phyloP scores from a whole-genome alignment of 2,113 vertebrate genomes.

The Cephalopholis sonnerati region DNA sequence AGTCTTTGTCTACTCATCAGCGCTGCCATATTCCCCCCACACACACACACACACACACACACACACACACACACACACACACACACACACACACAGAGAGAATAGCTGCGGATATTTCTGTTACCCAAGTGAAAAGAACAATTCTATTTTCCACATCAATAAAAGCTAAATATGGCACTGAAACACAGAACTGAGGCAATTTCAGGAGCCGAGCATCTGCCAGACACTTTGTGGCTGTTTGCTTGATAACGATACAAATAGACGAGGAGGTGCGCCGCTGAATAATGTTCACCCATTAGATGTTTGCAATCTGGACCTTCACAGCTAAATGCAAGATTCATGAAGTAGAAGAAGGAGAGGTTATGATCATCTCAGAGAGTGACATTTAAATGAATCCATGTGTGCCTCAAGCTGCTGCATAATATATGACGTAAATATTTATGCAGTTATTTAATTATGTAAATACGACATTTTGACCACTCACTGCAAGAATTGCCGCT shows the following conservation, averaged over 20 bases:
- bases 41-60: fast-evolving
- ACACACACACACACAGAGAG: slow-evolving; percentile 3
- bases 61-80: too few relatives aligned
- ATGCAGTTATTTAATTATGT: slow-evolving; percentile 7
- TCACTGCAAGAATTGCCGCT: neutral
- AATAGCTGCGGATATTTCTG: slow-evolving; percentile 52
- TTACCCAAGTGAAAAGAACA: slow-evolving; percentile 36
- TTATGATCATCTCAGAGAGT: neutral
- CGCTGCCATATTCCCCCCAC: slow-evolving; percentile 36
- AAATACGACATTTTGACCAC: neutral
- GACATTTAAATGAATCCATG: neutral
- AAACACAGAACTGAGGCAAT: slow-evolving; percentile 41
- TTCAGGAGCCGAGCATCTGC: slow-evolving; percentile 33
- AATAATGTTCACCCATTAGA: slow-evolving; percentile 13
- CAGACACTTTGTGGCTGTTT: slow-evolving; percentile 41
- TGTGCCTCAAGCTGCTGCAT: neutral
- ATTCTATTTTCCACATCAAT: slow-evolving; percentile 59
- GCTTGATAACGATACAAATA: slow-evolving; percentile 30
- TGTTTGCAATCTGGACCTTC: slow-evolving; percentile 29
- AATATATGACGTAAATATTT: neutral
- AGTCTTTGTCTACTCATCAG: slow-evolving; percentile 52
- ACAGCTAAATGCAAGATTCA: neutral
- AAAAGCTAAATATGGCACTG: slow-evolving; percentile 67
- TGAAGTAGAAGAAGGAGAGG: neutral
- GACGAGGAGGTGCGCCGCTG: slow-evolving; percentile 19